Evolutionary conservation across 1,140 invertebrate genomes (phyloP).

Genomic region (Oreohelix idahoensis): DNA sequence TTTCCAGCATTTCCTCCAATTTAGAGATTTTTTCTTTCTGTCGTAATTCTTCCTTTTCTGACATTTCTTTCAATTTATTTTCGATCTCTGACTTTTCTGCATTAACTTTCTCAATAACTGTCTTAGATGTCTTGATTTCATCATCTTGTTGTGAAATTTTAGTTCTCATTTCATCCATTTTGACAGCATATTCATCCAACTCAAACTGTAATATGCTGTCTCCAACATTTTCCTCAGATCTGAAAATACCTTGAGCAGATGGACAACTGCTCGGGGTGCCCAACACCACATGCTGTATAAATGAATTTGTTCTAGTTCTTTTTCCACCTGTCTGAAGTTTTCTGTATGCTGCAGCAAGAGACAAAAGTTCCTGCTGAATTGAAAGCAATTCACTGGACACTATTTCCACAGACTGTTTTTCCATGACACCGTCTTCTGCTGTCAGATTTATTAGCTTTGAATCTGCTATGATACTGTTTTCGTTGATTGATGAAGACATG

Average conservation of each 20-base stretch:
- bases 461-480: neutral
- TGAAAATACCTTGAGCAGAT: neutral
- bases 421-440: neutral
- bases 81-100: slow-evolving; percentile 18
- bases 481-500: neutral
- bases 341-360: slow-evolving; percentile 20
- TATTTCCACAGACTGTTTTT: neutral
- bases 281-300: slow-evolving; percentile 34
- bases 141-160: slow-evolving; percentile 37
- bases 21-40: neutral
- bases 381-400: slow-evolving; percentile 5
- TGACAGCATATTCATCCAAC: slow-evolving; percentile 29
- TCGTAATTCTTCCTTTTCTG: neutral
- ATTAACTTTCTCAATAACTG: slow-evolving; percentile 27
- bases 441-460: neutral
- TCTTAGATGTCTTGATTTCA: slow-evolving; percentile 36
- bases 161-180: slow-evolving; percentile 38
- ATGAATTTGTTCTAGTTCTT: slow-evolving; percentile 13
- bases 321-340: neutral
- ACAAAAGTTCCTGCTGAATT: slow-evolving; percentile 13
- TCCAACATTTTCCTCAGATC: slow-evolving; percentile 14
- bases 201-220: slow-evolving; percentile 32
- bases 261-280: slow-evolving; percentile 15
- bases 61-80: slow-evolving; percentile 17
- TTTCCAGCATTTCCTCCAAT: neutral